Base-by-base conservation (phyloP, 2,113 vertebrate species). In the Tichodroma muraria region DNA sequence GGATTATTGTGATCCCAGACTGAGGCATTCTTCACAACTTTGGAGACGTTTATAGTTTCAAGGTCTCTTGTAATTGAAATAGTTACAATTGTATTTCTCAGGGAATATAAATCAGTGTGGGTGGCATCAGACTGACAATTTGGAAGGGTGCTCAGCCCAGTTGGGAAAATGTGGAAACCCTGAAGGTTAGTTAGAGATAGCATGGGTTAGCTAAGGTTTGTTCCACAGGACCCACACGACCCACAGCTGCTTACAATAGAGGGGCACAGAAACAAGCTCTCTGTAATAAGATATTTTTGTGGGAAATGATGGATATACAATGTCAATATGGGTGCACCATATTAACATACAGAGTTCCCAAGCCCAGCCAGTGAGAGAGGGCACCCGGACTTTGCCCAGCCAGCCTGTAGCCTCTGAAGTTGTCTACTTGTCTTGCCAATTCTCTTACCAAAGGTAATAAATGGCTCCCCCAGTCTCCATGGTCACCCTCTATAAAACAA, bases 61-160 rank as follows among this genome's bases (percentile, higher is more conserved):
- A 88, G 45, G 37, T 15, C 37, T 80, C 37, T 72, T n/a, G 23
- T 82, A 71, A 57, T 71, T 78, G 85, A 79, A 91, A 85, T 37
- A 80, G 66, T 88, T 91, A 69, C 42, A 69, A 61, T 17, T 42
- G 53, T 70, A 37, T 89, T 89, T 91, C 88, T 72, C 37, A 50
- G 37, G 50, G 70, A 95, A 81, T 80, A 85, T 85, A 76, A 91
- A 89, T 85, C 75, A 88, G 25, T 15, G 45, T 11, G 83, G n/a
- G 33, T 69, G 66, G 70, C 5, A 31, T 76, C 63, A 89, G 59
- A 37, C 57, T 82, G 57, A 38, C 2, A 11, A 53, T 85, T n/a
- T 65, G 50, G 57, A 91, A 91, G 59, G 61, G 75, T 0, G 0
- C 25, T 89, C 24, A 61, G 75, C 54, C 81, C 22, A 33, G 38